phyloP scores from a whole-genome alignment of 2,888 invertebrate genomes.

The Plemyria rubiginata region DNA sequence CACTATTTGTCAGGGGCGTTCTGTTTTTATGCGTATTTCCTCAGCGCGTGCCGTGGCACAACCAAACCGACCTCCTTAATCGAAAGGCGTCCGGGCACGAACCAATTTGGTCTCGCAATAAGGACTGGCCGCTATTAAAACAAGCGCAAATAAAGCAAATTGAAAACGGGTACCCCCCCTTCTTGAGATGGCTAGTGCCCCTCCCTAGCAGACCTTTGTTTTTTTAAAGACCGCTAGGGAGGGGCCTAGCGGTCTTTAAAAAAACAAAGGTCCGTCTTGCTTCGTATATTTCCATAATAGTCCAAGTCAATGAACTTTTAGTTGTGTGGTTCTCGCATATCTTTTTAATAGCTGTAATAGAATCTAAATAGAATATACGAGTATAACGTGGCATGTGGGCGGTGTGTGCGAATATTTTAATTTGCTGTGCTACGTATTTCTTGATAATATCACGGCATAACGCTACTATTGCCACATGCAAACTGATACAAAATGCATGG shows the following conservation, averaged over 20 bases:
- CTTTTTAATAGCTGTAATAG: conserved; percentile 29
- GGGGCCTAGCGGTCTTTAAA: conserved; percentile 60
- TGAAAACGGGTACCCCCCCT: conserved; percentile 76
- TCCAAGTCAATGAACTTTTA: conserved; percentile 23
- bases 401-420: conserved; percentile 24
- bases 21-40: conserved; percentile 69
- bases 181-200: conserved; percentile 58
- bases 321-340: conserved; percentile 23
- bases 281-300: conserved; percentile 49
- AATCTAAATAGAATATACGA: conserved; percentile 28
- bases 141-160: conserved; percentile 84
- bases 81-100: conserved; percentile 81
- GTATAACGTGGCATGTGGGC: conserved; percentile 23
- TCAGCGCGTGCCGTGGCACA: conserved; percentile 55
- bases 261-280: conserved; percentile 69
- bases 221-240: too few species aligned
- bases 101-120: conserved; percentile 83
- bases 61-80: conserved; percentile 48
- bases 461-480: neutral
- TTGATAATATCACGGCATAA: conserved; percentile 3
- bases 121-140: conserved; percentile 83
- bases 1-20: conserved; percentile 54
- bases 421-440: conserved; percentile 19
- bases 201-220: too few species aligned
- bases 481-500: neutral